A percentile compares a stretch with the other conserved stretches of the same genome.
phyloP scores from a whole-genome alignment of 1,140 invertebrate species.

The Drepana arcuata region DNA sequence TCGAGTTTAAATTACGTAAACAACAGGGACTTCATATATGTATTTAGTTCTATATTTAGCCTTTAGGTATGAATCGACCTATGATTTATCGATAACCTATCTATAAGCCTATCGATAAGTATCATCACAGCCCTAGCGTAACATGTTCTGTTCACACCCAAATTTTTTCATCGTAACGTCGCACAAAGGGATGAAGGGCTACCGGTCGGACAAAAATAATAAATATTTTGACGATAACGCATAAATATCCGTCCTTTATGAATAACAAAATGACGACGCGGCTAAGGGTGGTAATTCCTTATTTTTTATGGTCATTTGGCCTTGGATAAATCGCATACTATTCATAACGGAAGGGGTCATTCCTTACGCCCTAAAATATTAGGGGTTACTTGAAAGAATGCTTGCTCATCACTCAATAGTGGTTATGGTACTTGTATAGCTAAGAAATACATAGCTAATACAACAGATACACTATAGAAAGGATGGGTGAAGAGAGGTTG shows the following conservation, averaged over 20 bases:
- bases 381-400: too few species aligned
- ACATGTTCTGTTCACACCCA: slow-evolving; percentile 49
- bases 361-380: slow-evolving; percentile 12
- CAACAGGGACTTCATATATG: too few species aligned
- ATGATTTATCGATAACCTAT: slow-evolving; percentile 18
- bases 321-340: slow-evolving; percentile 56
- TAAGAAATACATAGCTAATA: too few species aligned
- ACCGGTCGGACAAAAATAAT: slow-evolving; percentile 61
- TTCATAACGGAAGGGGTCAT: slow-evolving; percentile 47
- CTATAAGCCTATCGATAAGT: slow-evolving; percentile 15
- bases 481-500: too few species aligned
- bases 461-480: too few species aligned
- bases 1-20: too few species aligned
- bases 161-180: slow-evolving; percentile 49
- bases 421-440: too few species aligned
- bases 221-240: slow-evolving; percentile 71
- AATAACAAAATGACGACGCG: slow-evolving; percentile 59
- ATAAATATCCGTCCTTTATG: slow-evolving; percentile 70
- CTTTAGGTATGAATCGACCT: too few species aligned
- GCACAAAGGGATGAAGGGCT: slow-evolving; percentile 57
- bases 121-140: slow-evolving; percentile 20
- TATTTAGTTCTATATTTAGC: too few species aligned
- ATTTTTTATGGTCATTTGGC: slow-evolving; percentile 53
- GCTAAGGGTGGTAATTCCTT: slow-evolving; percentile 50
- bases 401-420: too few species aligned